Evolutionary conservation across 2,797 vertebrate species (phyloP), one percentile per base, ranked within the genome.

Genomic region (Protosalanx chinensis): DNA sequence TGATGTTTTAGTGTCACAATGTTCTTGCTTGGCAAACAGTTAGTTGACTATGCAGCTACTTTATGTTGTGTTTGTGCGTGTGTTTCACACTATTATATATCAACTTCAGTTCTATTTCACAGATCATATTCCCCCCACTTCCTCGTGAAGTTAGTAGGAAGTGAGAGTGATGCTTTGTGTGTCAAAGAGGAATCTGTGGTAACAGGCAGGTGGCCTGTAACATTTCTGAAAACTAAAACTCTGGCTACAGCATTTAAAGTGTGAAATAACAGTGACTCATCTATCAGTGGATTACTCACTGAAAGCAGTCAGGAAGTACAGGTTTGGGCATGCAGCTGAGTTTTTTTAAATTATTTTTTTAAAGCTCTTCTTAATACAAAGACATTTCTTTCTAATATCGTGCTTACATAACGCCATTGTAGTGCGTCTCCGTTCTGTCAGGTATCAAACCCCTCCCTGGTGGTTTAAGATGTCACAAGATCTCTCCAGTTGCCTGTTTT

Each of bases 141-240:
- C 86, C 80, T 76, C 75, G 79, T 84, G 56, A 60, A 61, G 70
- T 18, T 60, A 69, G 69, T 68, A 70, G 71, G 83, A 87, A 85
- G 81, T 86, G 72, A 86, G 73, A 32, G 37, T 6, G 20, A 33
- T 30, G 67, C 4, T 71, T 41, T 49, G 33, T 41, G 18, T 29
- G 16, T 59, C 37, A 46, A 4, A 23, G 18, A 57, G 30, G 51
- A 57, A n/a, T 32, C 53, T n/a, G 53, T 58, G 29, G 16, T 51
- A 3, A 3, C 15, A 56, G 51, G 18, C 66, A 68, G 66, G 16
- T 35, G 6, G 18, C 16, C 51, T 18, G 23, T 27, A 27, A 7
- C 41, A 46, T 13, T 46, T 46, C 41, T 13, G 2, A 46, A 46
- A 46, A 46, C 41, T 13, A 3, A 46, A 46, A 46, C 10, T 46